Evolutionary conservation across 2,888 invertebrate genomes (phyloP), one percentile per base, ranked within the genome.

Genomic region (Chaetoderma sp.): DNA sequence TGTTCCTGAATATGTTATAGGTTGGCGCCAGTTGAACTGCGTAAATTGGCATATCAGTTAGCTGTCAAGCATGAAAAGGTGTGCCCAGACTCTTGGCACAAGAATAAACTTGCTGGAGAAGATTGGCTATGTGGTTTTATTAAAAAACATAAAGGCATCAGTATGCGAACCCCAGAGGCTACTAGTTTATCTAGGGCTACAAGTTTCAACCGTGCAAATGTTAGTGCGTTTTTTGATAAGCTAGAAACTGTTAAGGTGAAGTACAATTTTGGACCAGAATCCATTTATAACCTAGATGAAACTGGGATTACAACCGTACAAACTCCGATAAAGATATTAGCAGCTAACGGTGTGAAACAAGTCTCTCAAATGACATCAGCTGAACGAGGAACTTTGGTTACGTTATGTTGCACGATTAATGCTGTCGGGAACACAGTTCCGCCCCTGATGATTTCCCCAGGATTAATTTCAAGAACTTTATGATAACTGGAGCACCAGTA

Each of bases 381-480:
- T 0, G 68, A 69, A 57, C 6, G 64, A 42, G 56, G 52, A 25
- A 25, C 58, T 54, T 42, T 60, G 0, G 60, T 60, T 39, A 69
- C 60, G 8, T 36, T 59, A 6, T 45, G 50, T 18, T 70, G 36
- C 49, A 28, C 64, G 13, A 49, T 65, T 39, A 60, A 45, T 59
- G 57, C 69, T 27, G 18, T 50, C 16, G 69, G 69, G 4, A 65
- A 1, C 8, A 42, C 30, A 18, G 30, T 71, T 23, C 64, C 69
- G 27, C 69, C 60, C 5, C 23, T 71, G 55, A 56, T 71, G 16
- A 65, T 69, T n/a, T 71, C 71, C 63, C 70, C 21, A 23, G 69
- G 21, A 49, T 32, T 5, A 65, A 65, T 30, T 63, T 39, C 25
- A 10, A 45, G 30, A 42, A 65, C 18, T 23, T 52, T 27, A 52